phyloP scores from a whole-genome alignment of 1,140 invertebrate species.

The Drosophila lacteicornis region DNA sequence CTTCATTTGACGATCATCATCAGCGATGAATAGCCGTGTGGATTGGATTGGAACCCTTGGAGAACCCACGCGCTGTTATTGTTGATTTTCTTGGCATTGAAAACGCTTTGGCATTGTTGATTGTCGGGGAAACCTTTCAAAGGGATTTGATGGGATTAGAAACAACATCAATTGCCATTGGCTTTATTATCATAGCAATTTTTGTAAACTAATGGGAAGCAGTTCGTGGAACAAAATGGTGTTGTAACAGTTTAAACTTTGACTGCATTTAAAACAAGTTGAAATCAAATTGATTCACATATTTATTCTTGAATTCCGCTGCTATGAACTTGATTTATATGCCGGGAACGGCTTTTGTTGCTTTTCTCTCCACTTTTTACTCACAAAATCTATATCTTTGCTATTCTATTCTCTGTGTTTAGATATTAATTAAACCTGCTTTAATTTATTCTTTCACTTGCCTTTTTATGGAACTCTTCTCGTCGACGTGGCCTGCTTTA shows the following conservation, averaged over 20 bases:
- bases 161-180: not conserved
- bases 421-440: conserved; percentile 11
- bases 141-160: conserved; percentile 8
- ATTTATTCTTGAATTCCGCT: conserved; percentile 6
- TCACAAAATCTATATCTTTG: conserved; percentile 1
- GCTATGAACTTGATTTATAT: conserved; percentile 24
- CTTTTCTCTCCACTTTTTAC: not conserved
- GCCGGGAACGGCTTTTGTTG: conserved; percentile 25
- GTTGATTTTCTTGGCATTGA: conserved; percentile 71
- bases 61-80: conserved; percentile 42
- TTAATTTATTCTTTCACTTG: conserved; percentile 50
- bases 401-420: conserved; percentile 26
- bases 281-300: conserved; percentile 3
- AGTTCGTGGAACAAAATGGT: conserved; percentile 7
- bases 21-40: conserved; percentile 19
- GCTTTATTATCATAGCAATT: conserved; percentile 11
- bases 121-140: conserved; percentile 18
- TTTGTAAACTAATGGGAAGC: conserved; percentile 16
- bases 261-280: conserved; percentile 4
- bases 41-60: conserved; percentile 14
- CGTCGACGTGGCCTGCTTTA: conserved; percentile 48
- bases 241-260: conserved; percentile 8
- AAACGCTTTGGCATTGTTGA: conserved; percentile 40
- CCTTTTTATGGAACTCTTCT: conserved; percentile 51
- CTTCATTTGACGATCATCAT: conserved; percentile 25